A percentile compares a stretch with the other conserved stretches of the same genome.
These are phyloP conservation scores for Littorina saxatilis DNA, from an alignment of 1,140 invertebrate species.

Conservation along the genomic window DNA sequence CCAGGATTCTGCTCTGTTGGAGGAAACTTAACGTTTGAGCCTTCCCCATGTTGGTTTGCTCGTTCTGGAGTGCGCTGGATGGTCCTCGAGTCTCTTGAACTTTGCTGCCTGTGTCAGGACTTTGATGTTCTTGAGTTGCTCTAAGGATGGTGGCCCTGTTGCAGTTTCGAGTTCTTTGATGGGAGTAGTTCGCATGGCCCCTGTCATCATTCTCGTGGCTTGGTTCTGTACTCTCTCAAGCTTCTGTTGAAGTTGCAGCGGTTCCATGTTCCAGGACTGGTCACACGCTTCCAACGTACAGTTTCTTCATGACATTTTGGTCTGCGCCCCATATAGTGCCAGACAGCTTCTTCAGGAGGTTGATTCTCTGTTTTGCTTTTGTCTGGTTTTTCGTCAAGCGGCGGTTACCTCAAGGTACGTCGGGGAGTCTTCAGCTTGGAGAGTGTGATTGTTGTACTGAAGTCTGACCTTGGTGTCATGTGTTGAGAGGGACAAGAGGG, in stretches of 20 bases:
- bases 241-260: conserved; percentile 5
- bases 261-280: conserved; percentile 3
- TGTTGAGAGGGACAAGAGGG: conserved; percentile 21
- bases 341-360: conserved; percentile 1
- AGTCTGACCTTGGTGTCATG: neutral
- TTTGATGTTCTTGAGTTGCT: neutral
- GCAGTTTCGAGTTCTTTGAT: too few species aligned
- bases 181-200: neutral
- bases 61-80: neutral
- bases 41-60: neutral
- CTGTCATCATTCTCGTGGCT: conserved; percentile 21
- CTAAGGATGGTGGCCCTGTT: too few species aligned
- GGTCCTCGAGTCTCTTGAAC: too few species aligned
- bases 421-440: neutral
- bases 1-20: too few species aligned
- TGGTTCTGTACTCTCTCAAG: neutral
- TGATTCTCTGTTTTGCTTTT: neutral
- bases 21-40: conserved; percentile 3
- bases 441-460: neutral
- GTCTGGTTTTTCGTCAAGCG: too few species aligned
- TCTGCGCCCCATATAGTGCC: too few species aligned
- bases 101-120: neutral
- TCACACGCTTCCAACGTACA: neutral
- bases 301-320: too few species aligned
- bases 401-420: conserved; percentile 19